phyloP scores from a whole-genome alignment of 2,797 vertebrate genomes.

The Syngnathus acus region DNA sequence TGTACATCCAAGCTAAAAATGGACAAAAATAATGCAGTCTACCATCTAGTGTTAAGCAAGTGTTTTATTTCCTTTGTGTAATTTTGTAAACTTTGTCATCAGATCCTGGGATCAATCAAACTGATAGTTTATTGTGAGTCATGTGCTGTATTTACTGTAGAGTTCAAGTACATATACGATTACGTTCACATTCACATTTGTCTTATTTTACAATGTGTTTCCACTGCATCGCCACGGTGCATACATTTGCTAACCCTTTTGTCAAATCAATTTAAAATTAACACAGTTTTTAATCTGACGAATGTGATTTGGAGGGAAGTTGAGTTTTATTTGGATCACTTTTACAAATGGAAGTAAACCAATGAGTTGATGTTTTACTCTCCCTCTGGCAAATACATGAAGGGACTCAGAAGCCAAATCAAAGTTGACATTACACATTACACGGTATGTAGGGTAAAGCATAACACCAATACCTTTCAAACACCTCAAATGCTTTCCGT shows the following conservation, averaged over 20 bases:
- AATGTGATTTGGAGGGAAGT: not conserved
- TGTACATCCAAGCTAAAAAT: too few relatives aligned
- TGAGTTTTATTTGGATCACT: not conserved
- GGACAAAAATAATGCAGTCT: not conserved
- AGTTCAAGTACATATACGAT: too few relatives aligned
- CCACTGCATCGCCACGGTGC: too few relatives aligned
- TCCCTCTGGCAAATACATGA: not conserved
- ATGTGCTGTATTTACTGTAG: not conserved
- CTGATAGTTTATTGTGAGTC: too few relatives aligned
- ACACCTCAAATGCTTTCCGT: constrained; percentile 21
- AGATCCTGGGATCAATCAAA: not conserved
- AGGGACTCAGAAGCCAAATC: not conserved
- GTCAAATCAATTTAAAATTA: too few relatives aligned
- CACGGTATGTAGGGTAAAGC: constrained; percentile 15
- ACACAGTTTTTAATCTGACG: too few relatives aligned
- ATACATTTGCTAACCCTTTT: not conserved
- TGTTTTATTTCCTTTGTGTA: not conserved
- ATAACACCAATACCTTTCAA: constrained; percentile 6
- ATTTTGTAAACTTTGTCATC: not conserved
- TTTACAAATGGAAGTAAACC: not conserved
- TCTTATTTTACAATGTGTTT: not conserved
- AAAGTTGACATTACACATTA: not conserved
- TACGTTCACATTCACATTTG: not conserved
- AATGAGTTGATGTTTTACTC: not conserved
- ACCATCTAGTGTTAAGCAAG: not conserved